Percentiles rank a stretch among this genome's conserved stretches.
Evolutionary conservation across 2,888 invertebrate species (phyloP).

Genomic region (Acanthosepion lycidas): DNA sequence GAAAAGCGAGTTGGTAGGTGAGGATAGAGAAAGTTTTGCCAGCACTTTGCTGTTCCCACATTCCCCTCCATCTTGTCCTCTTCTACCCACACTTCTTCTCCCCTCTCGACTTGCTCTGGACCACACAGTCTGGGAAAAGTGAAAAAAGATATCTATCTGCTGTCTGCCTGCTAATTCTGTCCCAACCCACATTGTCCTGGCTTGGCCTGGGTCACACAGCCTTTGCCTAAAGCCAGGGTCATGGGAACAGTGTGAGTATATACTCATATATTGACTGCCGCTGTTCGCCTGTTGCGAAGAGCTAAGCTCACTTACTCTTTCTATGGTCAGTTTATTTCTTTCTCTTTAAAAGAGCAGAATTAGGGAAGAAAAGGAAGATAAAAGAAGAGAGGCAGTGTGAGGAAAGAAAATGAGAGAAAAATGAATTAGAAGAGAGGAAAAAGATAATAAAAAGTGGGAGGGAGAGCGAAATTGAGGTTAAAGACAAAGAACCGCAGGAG

Average conservation of each 20-base stretch:
- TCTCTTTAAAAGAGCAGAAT: no score
- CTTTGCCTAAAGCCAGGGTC: constrained; percentile 20
- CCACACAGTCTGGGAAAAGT: constrained; percentile 33
- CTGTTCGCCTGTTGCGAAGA: no score
- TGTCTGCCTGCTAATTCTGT: constrained; percentile 14
- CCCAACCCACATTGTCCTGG: constrained; percentile 33
- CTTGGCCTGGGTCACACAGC: neutral
- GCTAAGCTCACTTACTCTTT: no score
- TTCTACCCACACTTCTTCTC: neutral
- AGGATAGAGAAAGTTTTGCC: neutral
- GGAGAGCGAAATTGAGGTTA: no score
- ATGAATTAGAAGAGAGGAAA: no score
- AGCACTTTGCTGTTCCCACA: constrained; percentile 33
- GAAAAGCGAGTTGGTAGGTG: neutral
- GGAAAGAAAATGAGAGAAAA: no score
- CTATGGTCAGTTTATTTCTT: no score
- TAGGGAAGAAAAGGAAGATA: no score
- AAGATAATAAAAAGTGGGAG: no score
- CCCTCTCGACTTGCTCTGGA: neutral
- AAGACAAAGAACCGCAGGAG: no score
- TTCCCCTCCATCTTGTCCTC: neutral
- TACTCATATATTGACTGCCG: neutral
- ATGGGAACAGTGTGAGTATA: neutral
- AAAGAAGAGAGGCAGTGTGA: no score
- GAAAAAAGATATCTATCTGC: neutral